Percentiles rank a stretch among this genome's conserved stretches.
phyloP scores from a whole-genome alignment of 2,797 vertebrate genomes.

The Centroberyx gerrardi region DNA sequence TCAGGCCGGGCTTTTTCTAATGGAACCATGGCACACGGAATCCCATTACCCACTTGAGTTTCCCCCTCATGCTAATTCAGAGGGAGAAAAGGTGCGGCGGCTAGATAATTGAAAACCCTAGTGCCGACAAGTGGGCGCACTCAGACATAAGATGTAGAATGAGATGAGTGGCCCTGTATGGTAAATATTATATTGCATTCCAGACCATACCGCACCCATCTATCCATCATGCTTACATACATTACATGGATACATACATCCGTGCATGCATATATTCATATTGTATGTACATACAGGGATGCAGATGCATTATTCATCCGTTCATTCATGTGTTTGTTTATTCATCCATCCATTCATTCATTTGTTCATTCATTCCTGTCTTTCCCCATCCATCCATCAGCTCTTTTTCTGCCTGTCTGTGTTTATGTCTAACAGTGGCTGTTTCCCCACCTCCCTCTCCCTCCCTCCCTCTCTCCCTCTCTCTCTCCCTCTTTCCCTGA shows the following conservation, averaged over 20 bases:
- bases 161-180: constrained; percentile 51
- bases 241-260: constrained; percentile 7
- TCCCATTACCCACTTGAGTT: constrained; percentile 67
- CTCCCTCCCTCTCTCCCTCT: neutral
- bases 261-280: constrained; percentile 36
- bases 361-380: constrained; percentile 24
- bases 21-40: constrained; percentile 25
- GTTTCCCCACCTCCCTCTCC: constrained; percentile 22
- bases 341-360: constrained; percentile 15
- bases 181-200: constrained; percentile 37
- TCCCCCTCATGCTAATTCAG: constrained; percentile 61
- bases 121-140: constrained; percentile 50
- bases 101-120: constrained; percentile 75
- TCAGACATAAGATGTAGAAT: constrained; percentile 33
- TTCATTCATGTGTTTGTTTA: constrained; percentile 5
- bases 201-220: constrained; percentile 1
- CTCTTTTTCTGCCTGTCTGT: constrained; percentile 32
- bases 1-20: constrained; percentile 28
- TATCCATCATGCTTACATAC: neutral
- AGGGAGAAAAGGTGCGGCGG: constrained; percentile 42
- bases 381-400: constrained; percentile 40
- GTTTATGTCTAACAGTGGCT: constrained; percentile 52
- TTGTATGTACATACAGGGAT: constrained; percentile 24
- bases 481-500: constrained; percentile 46
- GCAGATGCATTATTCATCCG: constrained; percentile 49